Evolutionary conservation across 2,888 invertebrate genomes (phyloP), one percentile per base, ranked within the genome.

Genomic region (Rhogogaster chlorosoma): DNA sequence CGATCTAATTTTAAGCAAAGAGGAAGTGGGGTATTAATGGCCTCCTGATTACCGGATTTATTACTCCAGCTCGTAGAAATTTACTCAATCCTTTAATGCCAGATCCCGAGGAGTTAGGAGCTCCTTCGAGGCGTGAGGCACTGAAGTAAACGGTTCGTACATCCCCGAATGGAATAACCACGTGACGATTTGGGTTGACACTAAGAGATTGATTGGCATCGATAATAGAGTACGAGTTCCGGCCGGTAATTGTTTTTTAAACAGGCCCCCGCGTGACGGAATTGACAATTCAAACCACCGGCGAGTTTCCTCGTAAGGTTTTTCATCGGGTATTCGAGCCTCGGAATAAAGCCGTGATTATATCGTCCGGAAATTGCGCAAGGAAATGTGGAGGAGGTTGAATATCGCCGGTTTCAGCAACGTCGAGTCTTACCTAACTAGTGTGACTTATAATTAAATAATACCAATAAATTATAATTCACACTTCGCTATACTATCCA

Each of bases 1-100:
- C 36, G 77, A 26, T 32, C 32, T 77, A 53, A 77, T 77, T 53
- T 32, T 77, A 53, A 32, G 29, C 77, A 32, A 77, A 77, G 53
- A 53, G 77, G 77, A 77, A 77, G 53, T 53, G 26, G 29, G 32
- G 53, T n/a, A 29, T 77, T 77, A 49, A 77, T 49, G 45, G 49
- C 18, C n/a, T 53, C n/a, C 77, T 77, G 53, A 77, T 77, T 77
- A 32, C 49, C 77, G 29, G 53, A 53, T 53, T 49, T 53, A 77
- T 53, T 77, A 38, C 73, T 42, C 29, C n/a, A n/a, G n/a, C 42
- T 26, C 26, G 18, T 53, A 18, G 53, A 32, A 32, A 77, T 77
- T 73, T 73, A 38, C 73, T 73, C 22, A 12, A 38, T 73, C 38
- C 73, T 73, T 42, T 53, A n/a, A 38, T 73, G 73, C 42, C 15